Conservation (phyloP, 2,888 invertebrate genomes). For the Caenorhabditis doughertyi region DNA sequence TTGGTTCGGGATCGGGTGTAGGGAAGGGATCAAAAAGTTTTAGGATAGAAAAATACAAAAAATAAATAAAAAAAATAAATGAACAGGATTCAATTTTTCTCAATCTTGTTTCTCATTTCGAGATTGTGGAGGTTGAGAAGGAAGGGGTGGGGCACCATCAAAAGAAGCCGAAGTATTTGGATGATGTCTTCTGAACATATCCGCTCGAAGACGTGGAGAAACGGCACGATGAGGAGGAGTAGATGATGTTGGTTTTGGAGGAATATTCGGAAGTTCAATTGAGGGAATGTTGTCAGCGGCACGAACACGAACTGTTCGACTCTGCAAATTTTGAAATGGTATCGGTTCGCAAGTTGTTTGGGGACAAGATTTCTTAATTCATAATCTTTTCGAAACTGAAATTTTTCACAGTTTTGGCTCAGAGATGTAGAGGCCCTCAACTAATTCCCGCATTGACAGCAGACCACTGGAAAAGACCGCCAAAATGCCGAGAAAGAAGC, state of each 20-base stretch:
- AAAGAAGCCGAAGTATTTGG: conserved; percentile 21
- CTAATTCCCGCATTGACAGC: too few species aligned
- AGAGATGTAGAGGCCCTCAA: too few species aligned
- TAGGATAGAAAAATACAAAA: background rate
- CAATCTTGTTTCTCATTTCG: conserved; percentile 4
- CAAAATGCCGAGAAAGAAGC: too few species aligned
- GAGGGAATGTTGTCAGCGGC: conserved; percentile 72
- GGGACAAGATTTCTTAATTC: too few species aligned
- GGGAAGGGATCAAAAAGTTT: background rate
- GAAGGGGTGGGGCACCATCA: background rate
- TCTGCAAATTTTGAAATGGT: conserved; percentile 26
- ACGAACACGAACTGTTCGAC: conserved; percentile 57
- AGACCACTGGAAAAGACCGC: too few species aligned
- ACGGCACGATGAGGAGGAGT: conserved; percentile 74
- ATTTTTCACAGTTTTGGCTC: too few species aligned
- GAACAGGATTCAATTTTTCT: too few species aligned
- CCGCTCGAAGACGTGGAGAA: conserved; percentile 68
- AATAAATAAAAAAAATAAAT: background rate
- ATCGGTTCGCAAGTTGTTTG: background rate
- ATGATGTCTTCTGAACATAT: conserved; percentile 54
- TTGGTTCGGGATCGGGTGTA: too few species aligned
- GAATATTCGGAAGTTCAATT: conserved; percentile 76
- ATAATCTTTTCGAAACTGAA: too few species aligned
- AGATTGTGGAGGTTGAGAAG: conserved; percentile 1
- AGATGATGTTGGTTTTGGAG: conserved; percentile 42